Percentiles rank a stretch among this genome's conserved stretches.
Evolutionary conservation across 2,113 vertebrate genomes (phyloP).

Genomic region (Cyrtonyx montezumae): DNA sequence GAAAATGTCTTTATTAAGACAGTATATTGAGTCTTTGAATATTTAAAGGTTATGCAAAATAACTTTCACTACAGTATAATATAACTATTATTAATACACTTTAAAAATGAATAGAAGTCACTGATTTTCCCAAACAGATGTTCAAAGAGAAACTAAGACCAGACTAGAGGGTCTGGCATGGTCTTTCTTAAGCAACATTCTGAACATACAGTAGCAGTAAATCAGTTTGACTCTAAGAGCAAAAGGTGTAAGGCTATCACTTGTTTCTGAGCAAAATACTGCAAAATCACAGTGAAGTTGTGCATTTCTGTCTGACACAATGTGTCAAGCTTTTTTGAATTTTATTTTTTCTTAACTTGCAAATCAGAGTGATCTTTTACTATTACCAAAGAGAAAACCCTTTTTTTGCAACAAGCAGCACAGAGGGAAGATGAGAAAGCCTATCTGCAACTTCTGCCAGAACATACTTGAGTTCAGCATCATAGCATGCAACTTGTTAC

Average conservation of each 20-base stretch:
- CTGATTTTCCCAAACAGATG: not conserved
- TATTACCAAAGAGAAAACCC: not conserved
- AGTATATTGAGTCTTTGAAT: not conserved
- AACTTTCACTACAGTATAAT: not conserved
- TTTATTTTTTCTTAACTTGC: not conserved
- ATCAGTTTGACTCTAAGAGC: not conserved
- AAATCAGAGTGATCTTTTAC: not conserved
- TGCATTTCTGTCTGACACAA: not conserved
- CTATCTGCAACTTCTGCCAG: not conserved
- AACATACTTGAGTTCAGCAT: not conserved
- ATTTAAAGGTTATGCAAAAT: conserved; percentile 3
- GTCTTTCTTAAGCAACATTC: not conserved
- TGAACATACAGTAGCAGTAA: not conserved
- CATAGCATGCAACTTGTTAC: not conserved
- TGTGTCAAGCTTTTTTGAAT: not conserved
- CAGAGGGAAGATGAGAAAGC: not conserved
- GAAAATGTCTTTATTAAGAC: not conserved
- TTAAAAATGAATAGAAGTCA: conserved; percentile 6
- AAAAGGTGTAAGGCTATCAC: not conserved
- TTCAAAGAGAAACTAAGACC: not conserved
- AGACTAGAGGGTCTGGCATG: not conserved
- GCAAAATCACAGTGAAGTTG: not conserved
- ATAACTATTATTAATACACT: conserved; percentile 1
- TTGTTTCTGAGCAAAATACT: not conserved
- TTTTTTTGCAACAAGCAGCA: not conserved